A percentile compares a stretch with the other conserved stretches of the same genome.
Conservation (phyloP, 2,888 invertebrate species). For the Gastracanthus pulcherrimus region DNA sequence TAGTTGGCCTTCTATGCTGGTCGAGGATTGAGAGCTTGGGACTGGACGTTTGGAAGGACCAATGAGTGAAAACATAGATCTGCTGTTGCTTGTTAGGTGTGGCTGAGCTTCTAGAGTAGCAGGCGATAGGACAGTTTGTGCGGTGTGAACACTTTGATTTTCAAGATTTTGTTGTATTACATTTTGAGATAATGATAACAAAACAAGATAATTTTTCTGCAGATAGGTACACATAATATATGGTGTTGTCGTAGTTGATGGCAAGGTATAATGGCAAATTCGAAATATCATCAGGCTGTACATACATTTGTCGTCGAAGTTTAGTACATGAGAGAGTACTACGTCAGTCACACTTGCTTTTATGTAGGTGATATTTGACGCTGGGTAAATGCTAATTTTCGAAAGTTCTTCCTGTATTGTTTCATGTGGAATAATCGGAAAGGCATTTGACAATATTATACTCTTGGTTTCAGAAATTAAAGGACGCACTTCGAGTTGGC, state of each 20-base stretch:
- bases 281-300: background rate
- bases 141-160: no score
- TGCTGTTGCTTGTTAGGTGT: no score
- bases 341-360: no score
- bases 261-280: background rate
- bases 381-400: background rate
- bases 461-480: background rate
- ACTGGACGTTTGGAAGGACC: no score
- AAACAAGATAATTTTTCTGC: background rate
- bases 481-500: background rate
- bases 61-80: no score
- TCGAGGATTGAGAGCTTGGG: no score
- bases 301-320: slow-evolving; percentile 14
- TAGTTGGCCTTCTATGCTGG: no score
- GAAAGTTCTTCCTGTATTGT: background rate
- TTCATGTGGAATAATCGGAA: background rate
- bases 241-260: background rate
- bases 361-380: background rate
- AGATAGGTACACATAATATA: background rate
- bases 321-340: background rate
- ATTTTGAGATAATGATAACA: no score
- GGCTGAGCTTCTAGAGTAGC: no score
- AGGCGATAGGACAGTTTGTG: no score
- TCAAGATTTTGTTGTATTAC: no score
- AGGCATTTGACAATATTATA: background rate